Evolutionary conservation across 2,888 invertebrate species (phyloP), one percentile per base, ranked within the genome.

Genomic region (Trissolcus brochymenae): DNA sequence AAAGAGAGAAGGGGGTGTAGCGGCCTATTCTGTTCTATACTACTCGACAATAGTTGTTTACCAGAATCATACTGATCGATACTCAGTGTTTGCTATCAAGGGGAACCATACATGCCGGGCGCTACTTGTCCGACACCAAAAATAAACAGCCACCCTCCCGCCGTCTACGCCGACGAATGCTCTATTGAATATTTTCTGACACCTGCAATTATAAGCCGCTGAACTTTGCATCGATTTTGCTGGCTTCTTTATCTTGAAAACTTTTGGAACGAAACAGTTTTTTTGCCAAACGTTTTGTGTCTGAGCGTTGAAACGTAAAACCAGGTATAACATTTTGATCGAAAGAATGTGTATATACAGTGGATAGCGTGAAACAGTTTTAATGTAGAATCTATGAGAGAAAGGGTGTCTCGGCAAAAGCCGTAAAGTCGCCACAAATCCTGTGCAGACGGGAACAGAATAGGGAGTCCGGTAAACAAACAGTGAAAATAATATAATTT

Each of bases 401-500:
- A 79, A 76, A 79, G 71, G 74, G 74, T 71, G 80, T 78, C 79
- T 78, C 81, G 79, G 67, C 68, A 80, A 83, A 88, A 87, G 86
- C 86, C 87, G 86, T 86, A 88, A 88, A 89, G 88, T 88, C 86
- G 85, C 88, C 88, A 84, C 88, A 88, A 88, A 88, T 88, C 87
- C 87, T 81, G 81, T 81, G 84, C 82, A 83, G 83, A 86, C 84
- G 84, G 83, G 84, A 83, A 82, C 81, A 81, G 82, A 85, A 84
- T 84, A 82, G 84, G 84, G 86, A 84, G 85, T 83, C 84, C 86
- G 86, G 88, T 89, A 89, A 89, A 89, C 88, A 89, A 89, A 89
- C 88, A 88, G 87, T 86, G 88, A 88, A 89, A 89, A 88, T 88
- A 88, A 89, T 88, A 89, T 89, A 88, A 89, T 88, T 89, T 89